Evolutionary conservation across 2,888 invertebrate species (phyloP).

Genomic region (Drosophila flavopinicola): DNA sequence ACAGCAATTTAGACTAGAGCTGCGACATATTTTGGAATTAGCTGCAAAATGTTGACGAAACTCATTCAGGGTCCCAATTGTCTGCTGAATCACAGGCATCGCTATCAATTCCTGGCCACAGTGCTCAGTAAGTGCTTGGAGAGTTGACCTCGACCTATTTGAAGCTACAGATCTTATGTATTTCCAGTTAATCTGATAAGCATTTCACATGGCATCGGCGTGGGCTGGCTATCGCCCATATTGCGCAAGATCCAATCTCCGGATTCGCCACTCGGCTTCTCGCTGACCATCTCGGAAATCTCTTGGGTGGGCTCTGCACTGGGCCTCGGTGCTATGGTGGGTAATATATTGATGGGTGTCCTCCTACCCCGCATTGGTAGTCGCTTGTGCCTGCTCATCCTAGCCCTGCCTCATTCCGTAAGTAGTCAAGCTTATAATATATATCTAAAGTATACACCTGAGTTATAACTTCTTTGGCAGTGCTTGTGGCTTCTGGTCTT

Average conservation of each 20-base stretch:
- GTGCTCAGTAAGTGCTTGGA: constrained; percentile 59
- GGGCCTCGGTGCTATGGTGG: constrained; percentile 76
- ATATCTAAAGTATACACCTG: no score
- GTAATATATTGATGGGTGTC: constrained; percentile 72
- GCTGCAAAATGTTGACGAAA: constrained; percentile 35
- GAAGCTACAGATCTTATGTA: not conserved
- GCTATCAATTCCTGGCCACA: constrained; percentile 67
- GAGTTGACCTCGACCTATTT: not conserved
- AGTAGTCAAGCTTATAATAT: constrained; percentile 13
- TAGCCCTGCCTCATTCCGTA: constrained; percentile 80
- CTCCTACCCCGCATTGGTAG: constrained; percentile 71
- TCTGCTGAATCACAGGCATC: constrained; percentile 54
- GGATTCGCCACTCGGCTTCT: constrained; percentile 62
- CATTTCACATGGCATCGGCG: constrained; percentile 81
- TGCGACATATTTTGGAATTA: not conserved
- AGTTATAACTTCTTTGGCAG: constrained; percentile 28
- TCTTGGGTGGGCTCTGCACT: constrained; percentile 82
- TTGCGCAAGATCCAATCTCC: constrained; percentile 71
- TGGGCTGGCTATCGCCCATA: constrained; percentile 83
- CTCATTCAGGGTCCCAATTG: constrained; percentile 45
- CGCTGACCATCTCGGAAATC: constrained; percentile 60
- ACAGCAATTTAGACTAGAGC: not conserved
- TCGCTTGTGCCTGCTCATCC: constrained; percentile 67
- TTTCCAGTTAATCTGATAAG: constrained; percentile 79
- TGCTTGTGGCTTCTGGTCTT: constrained; percentile 68